A percentile compares a stretch with the other conserved stretches of the same genome.
Conservation (phyloP, 1,140 invertebrate genomes). For the Bilobella aurantiaca region DNA sequence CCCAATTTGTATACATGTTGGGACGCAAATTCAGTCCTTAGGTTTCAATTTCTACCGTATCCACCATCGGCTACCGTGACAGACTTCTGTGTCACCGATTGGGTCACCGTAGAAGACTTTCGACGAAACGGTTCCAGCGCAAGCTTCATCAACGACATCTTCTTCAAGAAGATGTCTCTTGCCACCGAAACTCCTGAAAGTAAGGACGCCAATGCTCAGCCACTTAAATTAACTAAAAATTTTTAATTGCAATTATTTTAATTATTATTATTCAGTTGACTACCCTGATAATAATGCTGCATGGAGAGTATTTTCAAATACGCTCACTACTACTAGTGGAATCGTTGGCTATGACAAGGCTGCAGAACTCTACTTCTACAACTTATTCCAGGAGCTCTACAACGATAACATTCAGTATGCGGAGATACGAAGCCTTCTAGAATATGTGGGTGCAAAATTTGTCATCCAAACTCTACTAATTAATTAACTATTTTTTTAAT, state of each 20-base stretch:
- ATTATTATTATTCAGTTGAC: no score
- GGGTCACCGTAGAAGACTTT: constrained; percentile 47
- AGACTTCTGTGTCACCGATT: constrained; percentile 39
- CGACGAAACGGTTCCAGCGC: constrained; percentile 33
- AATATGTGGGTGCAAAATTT: constrained; percentile 23
- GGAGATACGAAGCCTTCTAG: constrained; percentile 53
- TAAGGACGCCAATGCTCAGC: no score
- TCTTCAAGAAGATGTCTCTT: constrained; percentile 50
- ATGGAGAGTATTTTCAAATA: no score
- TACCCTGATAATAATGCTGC: no score
- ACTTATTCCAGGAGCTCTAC: constrained; percentile 56
- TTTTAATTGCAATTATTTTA: no score
- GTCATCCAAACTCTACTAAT: background rate
- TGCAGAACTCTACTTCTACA: constrained; percentile 59
- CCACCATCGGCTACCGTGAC: constrained; percentile 38
- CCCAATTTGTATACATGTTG: constrained; percentile 37
- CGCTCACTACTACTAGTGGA: constrained; percentile 50
- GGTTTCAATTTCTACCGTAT: constrained; percentile 37
- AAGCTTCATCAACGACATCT: constrained; percentile 44
- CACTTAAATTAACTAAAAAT: background rate
- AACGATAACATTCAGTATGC: constrained; percentile 69
- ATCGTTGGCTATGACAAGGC: constrained; percentile 58
- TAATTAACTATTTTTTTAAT: constrained; percentile 48
- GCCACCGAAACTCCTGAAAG: constrained; percentile 48
- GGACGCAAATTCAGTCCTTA: constrained; percentile 2